phyloP scores from a whole-genome alignment of 2,113 vertebrate species.

The Hiodon alosoides region DNA sequence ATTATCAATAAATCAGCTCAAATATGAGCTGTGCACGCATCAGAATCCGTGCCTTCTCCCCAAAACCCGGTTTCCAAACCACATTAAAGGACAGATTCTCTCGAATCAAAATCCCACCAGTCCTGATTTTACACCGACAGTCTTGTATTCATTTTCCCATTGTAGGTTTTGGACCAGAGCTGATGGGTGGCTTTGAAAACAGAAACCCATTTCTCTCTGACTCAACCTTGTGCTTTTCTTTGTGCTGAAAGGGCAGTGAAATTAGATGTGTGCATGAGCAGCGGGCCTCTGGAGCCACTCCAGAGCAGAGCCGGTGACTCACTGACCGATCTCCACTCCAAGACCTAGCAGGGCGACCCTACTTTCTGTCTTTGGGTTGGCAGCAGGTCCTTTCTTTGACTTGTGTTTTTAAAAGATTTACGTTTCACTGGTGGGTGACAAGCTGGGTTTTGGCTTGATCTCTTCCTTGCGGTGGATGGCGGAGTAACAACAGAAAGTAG shows the following conservation, averaged over 20 bases:
- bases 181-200: conserved; percentile 38
- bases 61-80: conserved; percentile 31
- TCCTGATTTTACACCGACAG: conserved; percentile 28
- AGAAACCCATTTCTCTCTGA: conserved; percentile 29
- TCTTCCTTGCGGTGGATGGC: background rate
- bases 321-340: background rate
- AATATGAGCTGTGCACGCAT: conserved; percentile 40
- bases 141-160: conserved; percentile 35
- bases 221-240: background rate
- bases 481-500: no score
- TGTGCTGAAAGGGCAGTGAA: conserved; percentile 1
- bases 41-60: background rate
- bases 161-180: conserved; percentile 48
- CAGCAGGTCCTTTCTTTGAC: background rate
- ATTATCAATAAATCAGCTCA: conserved; percentile 50
- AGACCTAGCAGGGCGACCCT: background rate
- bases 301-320: background rate
- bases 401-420: background rate
- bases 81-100: conserved; percentile 40
- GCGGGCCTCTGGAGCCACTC: background rate
- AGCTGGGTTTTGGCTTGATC: background rate
- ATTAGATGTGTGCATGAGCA: background rate
- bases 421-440: background rate
- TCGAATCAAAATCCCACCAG: conserved; percentile 50
- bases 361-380: background rate